These are phyloP conservation scores for Pecten maximus DNA, from an alignment of 2,888 invertebrate genomes.

Conservation along the genomic window DNA sequence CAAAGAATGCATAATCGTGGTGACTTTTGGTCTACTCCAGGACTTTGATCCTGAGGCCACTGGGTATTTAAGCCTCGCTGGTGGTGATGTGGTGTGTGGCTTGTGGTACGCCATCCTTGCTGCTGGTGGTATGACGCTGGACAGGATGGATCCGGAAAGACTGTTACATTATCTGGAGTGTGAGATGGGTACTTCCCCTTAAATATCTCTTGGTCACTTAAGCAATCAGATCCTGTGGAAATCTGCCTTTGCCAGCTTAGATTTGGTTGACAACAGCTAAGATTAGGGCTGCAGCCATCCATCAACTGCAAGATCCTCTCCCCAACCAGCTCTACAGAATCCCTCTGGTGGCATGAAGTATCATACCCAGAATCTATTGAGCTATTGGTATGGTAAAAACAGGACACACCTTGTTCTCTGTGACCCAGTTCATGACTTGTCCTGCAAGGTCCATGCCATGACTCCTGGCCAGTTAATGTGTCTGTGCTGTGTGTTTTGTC, in stretches of 20 bases:
- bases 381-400: neutral
- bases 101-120: neutral
- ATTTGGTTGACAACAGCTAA: neutral
- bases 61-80: neutral
- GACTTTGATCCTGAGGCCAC: neutral
- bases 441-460: neutral
- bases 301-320: neutral
- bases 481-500: neutral
- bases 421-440: neutral
- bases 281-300: neutral
- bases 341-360: neutral
- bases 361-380: slow-evolving; percentile 15
- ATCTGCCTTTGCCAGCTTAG: neutral
- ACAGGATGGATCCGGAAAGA: neutral
- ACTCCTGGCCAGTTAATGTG: neutral
- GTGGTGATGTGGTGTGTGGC: neutral
- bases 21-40: neutral
- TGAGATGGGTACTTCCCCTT: neutral
- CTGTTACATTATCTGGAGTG: neutral
- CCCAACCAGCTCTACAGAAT: neutral
- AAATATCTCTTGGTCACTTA: neutral
- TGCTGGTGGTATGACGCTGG: neutral
- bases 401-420: neutral
- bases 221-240: neutral
- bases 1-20: neutral